Evolutionary conservation across 2,888 invertebrate species (phyloP), one percentile per base, ranked within the genome.

Genomic region (Coelinius sp.): DNA sequence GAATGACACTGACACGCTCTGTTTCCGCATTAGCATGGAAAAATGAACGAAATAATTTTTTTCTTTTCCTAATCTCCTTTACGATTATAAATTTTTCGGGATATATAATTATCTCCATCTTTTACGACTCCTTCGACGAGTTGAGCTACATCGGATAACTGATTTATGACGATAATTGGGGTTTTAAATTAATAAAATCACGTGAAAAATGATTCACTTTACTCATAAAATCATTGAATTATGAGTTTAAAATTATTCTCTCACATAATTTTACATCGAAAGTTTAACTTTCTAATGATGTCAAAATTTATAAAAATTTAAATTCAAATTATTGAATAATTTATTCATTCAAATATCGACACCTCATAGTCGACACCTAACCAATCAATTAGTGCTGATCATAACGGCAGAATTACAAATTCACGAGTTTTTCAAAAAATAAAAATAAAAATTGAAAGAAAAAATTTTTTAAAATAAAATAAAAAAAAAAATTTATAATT

Each of bases 1-100:
- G 59, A 59, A 59, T 14, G 59, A 59, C 59, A 59, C 20, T 59
- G 59, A 59, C 59, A 59, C 59, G 59, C 31, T 59, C 59, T 59
- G 59, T 59, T 59, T 59, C 59, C 59, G 59, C 35, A 59, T 59
- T 27, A 35, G 31, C 35, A 59, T 59, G 35, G 59, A 59, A 59
- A 59, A 59, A 59, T 59, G 17, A 8, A 17, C 20, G 59, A 31
- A 27, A 35, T 10, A n/a, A n/a, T n/a, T n/a, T 35, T 59, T 31
- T 59, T 59, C 20, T 59, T 41, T 20, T 10, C 31, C 6, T 7
- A 59, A 17, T 59, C 31, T 59, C 14, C 31, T 59, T 56, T 31
- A 56, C 56, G 56, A 56, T 8, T 27, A n/a, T 10, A 0, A 56
- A n/a, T 56, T 56, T 27, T n/a, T 56, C 3, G 14, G 17, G 27